phyloP scores from a whole-genome alignment of 2,113 vertebrate species.

The Nothocercus julius region DNA sequence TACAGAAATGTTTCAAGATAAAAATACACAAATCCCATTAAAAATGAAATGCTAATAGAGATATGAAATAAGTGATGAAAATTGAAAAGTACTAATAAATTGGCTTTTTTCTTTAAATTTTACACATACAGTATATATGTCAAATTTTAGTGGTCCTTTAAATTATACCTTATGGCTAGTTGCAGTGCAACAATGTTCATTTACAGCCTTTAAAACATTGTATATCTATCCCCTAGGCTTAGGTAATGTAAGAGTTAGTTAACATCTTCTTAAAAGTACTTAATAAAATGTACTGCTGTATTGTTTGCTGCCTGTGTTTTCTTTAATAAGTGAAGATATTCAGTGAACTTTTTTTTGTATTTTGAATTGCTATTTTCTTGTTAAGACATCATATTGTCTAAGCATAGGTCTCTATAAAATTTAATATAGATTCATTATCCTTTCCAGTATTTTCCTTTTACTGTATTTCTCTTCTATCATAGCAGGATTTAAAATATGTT shows the following conservation, averaged over 20 bases:
- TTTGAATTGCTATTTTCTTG: slow-evolving; percentile 12
- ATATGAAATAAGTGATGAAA: neutral
- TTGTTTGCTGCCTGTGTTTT: neutral
- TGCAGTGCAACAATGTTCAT: slow-evolving; percentile 15
- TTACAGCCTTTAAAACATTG: slow-evolving; percentile 5
- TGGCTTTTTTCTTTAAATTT: neutral
- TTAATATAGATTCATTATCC: neutral
- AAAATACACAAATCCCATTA: neutral
- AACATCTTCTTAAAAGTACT: neutral
- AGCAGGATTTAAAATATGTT: neutral
- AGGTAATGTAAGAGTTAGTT: slow-evolving; percentile 9
- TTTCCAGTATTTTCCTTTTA: neutral
- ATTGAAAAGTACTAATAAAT: neutral
- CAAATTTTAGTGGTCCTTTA: slow-evolving; percentile 24
- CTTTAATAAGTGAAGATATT: slow-evolving; percentile 8
- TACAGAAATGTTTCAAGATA: neutral
- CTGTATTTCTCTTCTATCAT: neutral
- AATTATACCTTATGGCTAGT: slow-evolving; percentile 6
- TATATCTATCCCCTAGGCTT: slow-evolving; percentile 7
- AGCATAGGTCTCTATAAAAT: neutral
- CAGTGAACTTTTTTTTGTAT: neutral
- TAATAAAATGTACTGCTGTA: neutral
- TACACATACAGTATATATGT: neutral
- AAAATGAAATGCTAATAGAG: neutral
- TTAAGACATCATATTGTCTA: neutral